phyloP scores from a whole-genome alignment of 2,113 vertebrate genomes.

The Cyanoderma ruficeps region DNA sequence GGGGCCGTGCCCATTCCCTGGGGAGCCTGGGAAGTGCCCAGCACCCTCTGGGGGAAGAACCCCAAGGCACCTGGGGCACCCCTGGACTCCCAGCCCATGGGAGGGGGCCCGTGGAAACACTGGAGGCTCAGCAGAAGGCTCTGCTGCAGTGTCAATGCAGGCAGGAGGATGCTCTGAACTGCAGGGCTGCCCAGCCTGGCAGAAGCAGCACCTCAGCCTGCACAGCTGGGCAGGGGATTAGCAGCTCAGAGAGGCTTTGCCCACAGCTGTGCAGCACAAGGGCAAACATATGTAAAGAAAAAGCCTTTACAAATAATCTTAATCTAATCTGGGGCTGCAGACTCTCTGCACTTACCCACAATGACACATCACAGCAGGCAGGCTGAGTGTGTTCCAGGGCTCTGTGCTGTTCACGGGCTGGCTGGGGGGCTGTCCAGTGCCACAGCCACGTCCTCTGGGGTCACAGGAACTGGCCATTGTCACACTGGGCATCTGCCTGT shows the following conservation, averaged over 20 bases:
- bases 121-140: neutral
- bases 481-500: neutral
- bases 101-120: neutral
- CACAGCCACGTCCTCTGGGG: no score
- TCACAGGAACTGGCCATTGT: neutral
- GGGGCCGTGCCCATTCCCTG: neutral
- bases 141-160: neutral
- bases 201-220: neutral
- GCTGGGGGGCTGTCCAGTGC: neutral
- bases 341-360: neutral
- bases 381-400: neutral
- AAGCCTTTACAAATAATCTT: neutral
- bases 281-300: neutral
- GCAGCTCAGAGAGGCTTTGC: neutral
- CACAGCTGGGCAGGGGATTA: neutral
- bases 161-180: neutral
- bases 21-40: neutral
- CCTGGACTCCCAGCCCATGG: neutral
- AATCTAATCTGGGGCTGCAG: neutral
- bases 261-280: neutral
- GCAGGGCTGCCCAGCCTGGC: neutral
- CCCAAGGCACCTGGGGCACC: neutral
- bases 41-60: neutral
- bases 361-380: neutral
- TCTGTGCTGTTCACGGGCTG: accelerated